Evolutionary conservation across 2,797 vertebrate genomes (phyloP), one percentile per base, ranked within the genome.

Genomic region (Epinephelus awoara): DNA sequence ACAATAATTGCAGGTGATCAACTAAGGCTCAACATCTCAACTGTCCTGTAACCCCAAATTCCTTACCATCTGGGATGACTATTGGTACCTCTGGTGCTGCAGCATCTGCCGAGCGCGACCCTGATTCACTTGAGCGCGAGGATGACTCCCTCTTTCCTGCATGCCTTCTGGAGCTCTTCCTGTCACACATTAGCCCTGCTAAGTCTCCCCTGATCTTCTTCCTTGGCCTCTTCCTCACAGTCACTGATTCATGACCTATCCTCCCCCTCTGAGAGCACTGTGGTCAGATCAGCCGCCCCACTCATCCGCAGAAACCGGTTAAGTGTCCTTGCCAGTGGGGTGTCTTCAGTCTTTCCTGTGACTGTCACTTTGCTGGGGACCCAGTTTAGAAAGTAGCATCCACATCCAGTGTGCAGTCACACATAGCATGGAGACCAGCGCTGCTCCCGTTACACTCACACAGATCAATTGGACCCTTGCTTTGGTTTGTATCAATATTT

Each of bases 401-500:
- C 71, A 77, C 73, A 57, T 84, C 68, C 84, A 69, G 46, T 13
- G 80, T 73, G 74, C 61, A 21, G 72, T 80, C 70, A 52, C 63
- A 85, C 85, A 44, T 55, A 79, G 76, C 70, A 57, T 52, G 52
- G 52, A 84, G 77, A 79, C 79, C 68, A 65, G 79, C 52, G 5
- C 61, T 67, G 84, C 87, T 75, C 80, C 82, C 29, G 55, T 90
- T 92, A 86, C 78, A 79, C 80, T 88, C 81, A 34, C 78, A 64
- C 75, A 57, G 90, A 95, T 95, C 93, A 94, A 95, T 94, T 88
- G 88, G 90, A 93, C 90, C 86, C 88, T 91, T 88, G 92, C 93
- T 92, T 85, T 88, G 70, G 84, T 94, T 90, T 92, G 91, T 95
- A 94, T 95, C 95, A 95, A 95, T 95, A 96, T 96, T 96, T 96